phyloP scores from a whole-genome alignment of 37 sponge, comb jelly and placozoan species.

The Geodia barretti region DNA sequence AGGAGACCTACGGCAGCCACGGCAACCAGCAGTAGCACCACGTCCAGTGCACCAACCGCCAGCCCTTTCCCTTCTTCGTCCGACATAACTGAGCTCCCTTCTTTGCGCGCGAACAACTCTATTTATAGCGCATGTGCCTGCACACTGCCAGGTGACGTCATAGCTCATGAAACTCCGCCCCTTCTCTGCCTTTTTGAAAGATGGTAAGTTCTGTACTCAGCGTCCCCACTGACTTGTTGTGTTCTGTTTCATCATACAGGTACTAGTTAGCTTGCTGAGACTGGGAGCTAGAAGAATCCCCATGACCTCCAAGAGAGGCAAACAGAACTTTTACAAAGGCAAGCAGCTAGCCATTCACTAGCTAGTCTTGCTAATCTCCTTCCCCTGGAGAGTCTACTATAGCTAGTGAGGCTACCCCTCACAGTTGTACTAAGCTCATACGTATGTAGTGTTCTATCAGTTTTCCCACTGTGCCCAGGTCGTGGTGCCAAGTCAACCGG shows the following conservation, averaged over 20 bases:
- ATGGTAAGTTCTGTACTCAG: no score
- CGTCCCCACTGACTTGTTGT: no score
- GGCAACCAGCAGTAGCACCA: slow-evolving; percentile 20
- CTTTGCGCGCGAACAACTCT: no score
- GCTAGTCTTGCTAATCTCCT: no score
- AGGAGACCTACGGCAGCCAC: slow-evolving; percentile 43
- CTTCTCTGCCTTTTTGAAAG: no score
- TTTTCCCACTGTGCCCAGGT: no score
- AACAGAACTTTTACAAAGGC: slow-evolving; percentile 62
- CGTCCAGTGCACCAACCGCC: slow-evolving; percentile 54
- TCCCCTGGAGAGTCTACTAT: no score
- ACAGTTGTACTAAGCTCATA: no score
- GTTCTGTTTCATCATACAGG: no score
- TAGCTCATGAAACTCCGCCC: not conserved
- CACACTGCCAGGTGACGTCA: not conserved
- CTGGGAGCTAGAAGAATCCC: slow-evolving; percentile 43
- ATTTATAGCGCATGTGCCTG: not conserved
- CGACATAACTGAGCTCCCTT: no score
- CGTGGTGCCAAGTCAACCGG: slow-evolving; percentile 66
- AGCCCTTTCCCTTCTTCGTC: not conserved
- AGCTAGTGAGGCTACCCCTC: no score
- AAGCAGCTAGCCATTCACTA: not conserved
- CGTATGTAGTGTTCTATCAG: no score
- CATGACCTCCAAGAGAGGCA: slow-evolving; percentile 73
- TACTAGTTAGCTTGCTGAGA: not conserved